phyloP scores from a whole-genome alignment of 2,888 invertebrate species.

The Noctua comes region DNA sequence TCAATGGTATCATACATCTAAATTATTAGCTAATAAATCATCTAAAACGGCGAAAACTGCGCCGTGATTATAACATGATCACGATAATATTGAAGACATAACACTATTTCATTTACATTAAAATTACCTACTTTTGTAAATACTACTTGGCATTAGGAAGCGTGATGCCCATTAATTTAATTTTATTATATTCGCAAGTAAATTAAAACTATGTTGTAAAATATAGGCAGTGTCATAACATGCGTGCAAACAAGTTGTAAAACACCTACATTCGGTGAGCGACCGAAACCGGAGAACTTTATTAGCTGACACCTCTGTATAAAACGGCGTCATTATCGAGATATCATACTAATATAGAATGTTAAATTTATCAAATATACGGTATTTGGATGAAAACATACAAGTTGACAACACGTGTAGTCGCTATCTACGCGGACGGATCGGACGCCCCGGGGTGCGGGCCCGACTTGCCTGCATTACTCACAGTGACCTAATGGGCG shows the following conservation, averaged over 20 bases:
- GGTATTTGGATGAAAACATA: slow-evolving; percentile 89
- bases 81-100: neutral
- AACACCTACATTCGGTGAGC: slow-evolving; percentile 63
- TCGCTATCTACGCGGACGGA: slow-evolving; percentile 86
- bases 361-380: slow-evolving; percentile 87
- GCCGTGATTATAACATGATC: neutral
- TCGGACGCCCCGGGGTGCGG: slow-evolving; percentile 87
- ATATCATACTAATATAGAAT: slow-evolving; percentile 87
- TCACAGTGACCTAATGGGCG: slow-evolving; percentile 89
- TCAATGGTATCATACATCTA: neutral
- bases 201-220: slow-evolving; percentile 65
- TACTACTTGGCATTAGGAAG: slow-evolving; percentile 18
- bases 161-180: slow-evolving; percentile 40
- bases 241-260: slow-evolving; percentile 67
- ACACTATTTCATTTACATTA: slow-evolving; percentile 10
- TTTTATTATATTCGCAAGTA: slow-evolving; percentile 57
- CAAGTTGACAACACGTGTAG: slow-evolving; percentile 90
- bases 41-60: neutral
- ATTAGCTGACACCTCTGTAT: slow-evolving; percentile 83
- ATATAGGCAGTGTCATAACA: slow-evolving; percentile 66
- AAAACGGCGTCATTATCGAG: slow-evolving; percentile 84
- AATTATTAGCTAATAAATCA: neutral
- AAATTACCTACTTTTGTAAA: slow-evolving; percentile 6
- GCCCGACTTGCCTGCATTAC: slow-evolving; percentile 83
- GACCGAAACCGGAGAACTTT: slow-evolving; percentile 74